A percentile compares a stretch with the other conserved stretches of the same genome.
Evolutionary conservation across 2,113 vertebrate species (phyloP).

Genomic region (Alexandromys fortis): DNA sequence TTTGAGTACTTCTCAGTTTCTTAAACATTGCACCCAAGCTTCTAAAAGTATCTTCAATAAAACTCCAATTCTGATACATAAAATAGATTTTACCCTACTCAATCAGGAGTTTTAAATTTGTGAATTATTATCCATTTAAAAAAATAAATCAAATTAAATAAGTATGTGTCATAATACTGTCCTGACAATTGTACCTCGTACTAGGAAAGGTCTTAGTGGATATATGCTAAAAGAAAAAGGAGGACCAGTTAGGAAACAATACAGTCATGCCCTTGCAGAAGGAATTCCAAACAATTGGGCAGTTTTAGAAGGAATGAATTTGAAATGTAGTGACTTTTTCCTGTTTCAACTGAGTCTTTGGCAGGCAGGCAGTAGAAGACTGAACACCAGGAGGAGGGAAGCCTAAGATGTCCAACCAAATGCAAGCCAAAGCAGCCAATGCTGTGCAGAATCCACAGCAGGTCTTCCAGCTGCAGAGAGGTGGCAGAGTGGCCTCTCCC

Average conservation of each 20-base stretch:
- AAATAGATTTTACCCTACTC: background rate
- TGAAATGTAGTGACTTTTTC: conserved; percentile 10
- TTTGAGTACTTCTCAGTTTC: background rate
- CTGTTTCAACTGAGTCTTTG: conserved; percentile 38
- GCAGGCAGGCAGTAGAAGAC: background rate
- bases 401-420: background rate
- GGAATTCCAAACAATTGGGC: background rate
- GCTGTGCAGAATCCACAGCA: background rate
- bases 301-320: conserved; percentile 42
- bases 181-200: background rate
- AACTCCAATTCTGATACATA: background rate
- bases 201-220: background rate
- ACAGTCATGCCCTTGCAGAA: background rate
- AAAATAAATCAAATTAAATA: background rate
- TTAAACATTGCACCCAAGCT: background rate
- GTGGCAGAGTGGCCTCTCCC: background rate
- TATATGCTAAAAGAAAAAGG: background rate
- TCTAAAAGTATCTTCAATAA: background rate
- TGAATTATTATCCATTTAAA: background rate
- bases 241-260: background rate
- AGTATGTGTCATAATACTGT: background rate
- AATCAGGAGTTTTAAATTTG: conserved; percentile 28
- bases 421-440: conserved; percentile 5
- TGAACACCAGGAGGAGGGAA: background rate
- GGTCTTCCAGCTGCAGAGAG: background rate